Percentiles rank a stretch among this genome's conserved stretches.
Evolutionary conservation across 2,113 vertebrate species (phyloP).

Genomic region (Thalassoma bifasciatum): DNA sequence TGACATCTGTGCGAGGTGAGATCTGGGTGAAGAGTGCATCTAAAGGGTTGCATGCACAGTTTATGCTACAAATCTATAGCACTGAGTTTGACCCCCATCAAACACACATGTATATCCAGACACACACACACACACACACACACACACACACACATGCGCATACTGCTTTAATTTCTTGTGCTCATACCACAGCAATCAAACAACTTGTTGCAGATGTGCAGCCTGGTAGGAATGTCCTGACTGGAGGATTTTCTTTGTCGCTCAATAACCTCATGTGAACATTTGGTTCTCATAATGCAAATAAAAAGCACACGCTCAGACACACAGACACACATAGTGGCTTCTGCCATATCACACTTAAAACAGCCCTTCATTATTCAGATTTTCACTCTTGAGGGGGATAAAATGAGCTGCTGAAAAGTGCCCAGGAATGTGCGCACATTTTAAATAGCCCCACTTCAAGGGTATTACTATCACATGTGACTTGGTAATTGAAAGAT

Average conservation of each 20-base stretch:
- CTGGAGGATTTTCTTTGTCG: not conserved
- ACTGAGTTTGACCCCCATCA: conserved; percentile 15
- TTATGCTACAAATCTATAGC: conserved; percentile 11
- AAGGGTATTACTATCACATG: conserved; percentile 4
- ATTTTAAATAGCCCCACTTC: not conserved
- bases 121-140: conserved; percentile 2
- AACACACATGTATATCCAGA: conserved; percentile 3
- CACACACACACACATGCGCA: no score
- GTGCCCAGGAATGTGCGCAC: not conserved
- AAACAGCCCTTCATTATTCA: conserved; percentile 30
- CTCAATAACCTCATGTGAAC: not conserved
- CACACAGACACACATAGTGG: not conserved
- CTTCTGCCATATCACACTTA: not conserved
- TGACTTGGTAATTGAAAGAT: not conserved
- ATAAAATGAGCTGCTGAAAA: conserved; percentile 17
- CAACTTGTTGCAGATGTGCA: conserved; percentile 31
- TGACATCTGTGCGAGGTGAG: conserved; percentile 15
- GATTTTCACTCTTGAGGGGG: not conserved
- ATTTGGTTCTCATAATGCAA: conserved; percentile 23
- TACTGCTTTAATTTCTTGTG: conserved; percentile 14
- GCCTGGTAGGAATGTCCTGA: not conserved
- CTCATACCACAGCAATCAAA: not conserved
- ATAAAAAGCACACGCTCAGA: conserved; percentile 5
- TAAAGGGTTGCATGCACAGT: conserved; percentile 7
- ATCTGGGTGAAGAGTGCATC: conserved; percentile 44